Base-by-base conservation (phyloP, 2,113 vertebrate species). In the Megalops atlanticus region DNA sequence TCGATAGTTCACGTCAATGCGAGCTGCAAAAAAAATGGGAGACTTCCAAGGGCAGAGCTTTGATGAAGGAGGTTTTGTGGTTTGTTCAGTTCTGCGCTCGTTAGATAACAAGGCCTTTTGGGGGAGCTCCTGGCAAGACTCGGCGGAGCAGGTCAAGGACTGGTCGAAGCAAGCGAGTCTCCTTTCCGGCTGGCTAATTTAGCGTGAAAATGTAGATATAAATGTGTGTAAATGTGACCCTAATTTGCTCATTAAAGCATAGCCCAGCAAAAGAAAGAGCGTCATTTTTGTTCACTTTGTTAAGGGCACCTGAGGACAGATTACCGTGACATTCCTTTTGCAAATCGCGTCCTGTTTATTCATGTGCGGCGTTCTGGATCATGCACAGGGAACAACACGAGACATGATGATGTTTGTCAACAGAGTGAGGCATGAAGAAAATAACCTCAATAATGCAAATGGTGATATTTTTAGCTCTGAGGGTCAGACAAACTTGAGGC, bases 51-150 rank as follows among this genome's bases (percentile, higher is more conserved):
- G 88, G 84, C 70, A 36, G 64, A 69, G 4, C 45, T 40, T 3
- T 82, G 87, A 39, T 74, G 49, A 84, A 82, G 82, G 70, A 47
- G 43, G 74, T 47, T 12, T 82, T 43, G 14, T 79, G 86, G 35
- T 76, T 76, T 24, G 14, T 75, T 88, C 85, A 88, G 87, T 89
- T 86, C 87, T 88, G 83, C 69, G 82, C 86, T 68, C 16, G 45
- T 31, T 27, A n/a, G 79, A 84, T 91, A 89, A 91, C 75, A 69
- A 86, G 88, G 80, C 80, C 72, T 47, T 52, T 31, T 64, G 84
- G 86, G 83, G 83, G 81, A 84, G 86, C 85, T 84, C 10, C 43
- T 83, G 84, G 87, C 87, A 85, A 89, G 89, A 87, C 89, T 86
- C 8, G 27, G 18, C 45, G 0, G 0, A 39, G 76, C 15, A 38